Percentiles rank a stretch among this genome's conserved stretches.
Evolutionary conservation across 2,113 vertebrate species (phyloP).

Genomic region (Gracilinanus agilis): DNA sequence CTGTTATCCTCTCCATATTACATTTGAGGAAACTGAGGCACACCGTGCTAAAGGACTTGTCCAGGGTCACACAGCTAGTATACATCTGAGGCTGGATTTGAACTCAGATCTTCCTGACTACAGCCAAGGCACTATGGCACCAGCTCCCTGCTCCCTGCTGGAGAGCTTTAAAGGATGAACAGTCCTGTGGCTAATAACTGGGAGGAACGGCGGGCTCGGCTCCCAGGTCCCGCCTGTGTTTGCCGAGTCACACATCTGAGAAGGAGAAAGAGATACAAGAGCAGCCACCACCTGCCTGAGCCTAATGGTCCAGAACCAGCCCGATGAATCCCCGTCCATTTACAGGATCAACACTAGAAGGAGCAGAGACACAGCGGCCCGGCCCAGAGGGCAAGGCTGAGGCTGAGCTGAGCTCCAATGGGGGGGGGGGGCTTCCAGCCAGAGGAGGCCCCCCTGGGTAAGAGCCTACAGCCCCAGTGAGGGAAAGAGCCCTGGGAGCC

Average conservation of each 20-base stretch:
- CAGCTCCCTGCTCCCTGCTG: too few relatives aligned
- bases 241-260: neutral
- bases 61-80: neutral
- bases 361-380: neutral
- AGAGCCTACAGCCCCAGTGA: neutral
- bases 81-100: neutral
- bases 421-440: too few relatives aligned
- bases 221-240: neutral
- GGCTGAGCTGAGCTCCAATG: too few relatives aligned
- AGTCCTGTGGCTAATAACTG: neutral
- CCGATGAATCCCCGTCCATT: neutral
- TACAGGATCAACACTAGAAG: neutral
- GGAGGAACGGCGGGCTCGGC: too few relatives aligned
- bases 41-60: neutral
- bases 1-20: neutral
- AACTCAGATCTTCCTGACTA: neutral
- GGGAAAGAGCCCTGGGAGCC: neutral
- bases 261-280: neutral
- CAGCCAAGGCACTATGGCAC: neutral
- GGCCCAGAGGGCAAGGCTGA: neutral
- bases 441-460: neutral
- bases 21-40: neutral
- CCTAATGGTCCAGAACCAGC: neutral
- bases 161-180: neutral
- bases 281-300: too few relatives aligned